Evolutionary conservation across 2,797 vertebrate species (phyloP).

Genomic region (Dromococcyx pavoninus): DNA sequence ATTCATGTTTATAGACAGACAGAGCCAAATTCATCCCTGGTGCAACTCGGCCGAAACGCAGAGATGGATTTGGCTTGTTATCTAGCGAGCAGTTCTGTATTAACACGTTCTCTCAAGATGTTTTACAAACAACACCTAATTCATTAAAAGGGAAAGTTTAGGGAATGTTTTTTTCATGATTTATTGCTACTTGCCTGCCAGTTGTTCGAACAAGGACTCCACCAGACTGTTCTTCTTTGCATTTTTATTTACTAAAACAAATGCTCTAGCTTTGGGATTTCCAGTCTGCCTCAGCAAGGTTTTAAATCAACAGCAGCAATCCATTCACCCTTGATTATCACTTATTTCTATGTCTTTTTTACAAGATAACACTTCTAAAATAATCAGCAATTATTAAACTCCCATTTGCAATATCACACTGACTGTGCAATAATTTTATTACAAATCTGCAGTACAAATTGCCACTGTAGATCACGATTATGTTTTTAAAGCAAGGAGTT

Average conservation of each 20-base stretch:
- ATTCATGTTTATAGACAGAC: constrained; percentile 23
- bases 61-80: constrained; percentile 42
- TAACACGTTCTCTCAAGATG: constrained; percentile 11
- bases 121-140: constrained; percentile 37
- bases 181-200: constrained; percentile 35
- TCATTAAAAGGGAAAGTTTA: constrained; percentile 35
- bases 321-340: not conserved
- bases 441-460: not conserved
- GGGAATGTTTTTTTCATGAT: constrained; percentile 1
- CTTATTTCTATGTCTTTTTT: not conserved
- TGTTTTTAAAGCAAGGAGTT: not conserved
- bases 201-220: not conserved
- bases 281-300: not conserved
- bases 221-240: not conserved
- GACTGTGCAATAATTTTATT: not conserved
- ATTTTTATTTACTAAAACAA: constrained; percentile 38
- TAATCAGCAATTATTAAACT: constrained; percentile 28
- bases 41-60: not conserved
- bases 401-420: not conserved
- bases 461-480: not conserved
- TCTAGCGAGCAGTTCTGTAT: not conserved
- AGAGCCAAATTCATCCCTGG: constrained; percentile 45
- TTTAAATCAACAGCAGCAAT: constrained; percentile 41
- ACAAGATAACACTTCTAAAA: constrained; percentile 11
- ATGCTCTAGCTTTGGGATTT: not conserved